Conservation (phyloP, 2,113 vertebrate genomes). For the Corynorhinus townsendii region DNA sequence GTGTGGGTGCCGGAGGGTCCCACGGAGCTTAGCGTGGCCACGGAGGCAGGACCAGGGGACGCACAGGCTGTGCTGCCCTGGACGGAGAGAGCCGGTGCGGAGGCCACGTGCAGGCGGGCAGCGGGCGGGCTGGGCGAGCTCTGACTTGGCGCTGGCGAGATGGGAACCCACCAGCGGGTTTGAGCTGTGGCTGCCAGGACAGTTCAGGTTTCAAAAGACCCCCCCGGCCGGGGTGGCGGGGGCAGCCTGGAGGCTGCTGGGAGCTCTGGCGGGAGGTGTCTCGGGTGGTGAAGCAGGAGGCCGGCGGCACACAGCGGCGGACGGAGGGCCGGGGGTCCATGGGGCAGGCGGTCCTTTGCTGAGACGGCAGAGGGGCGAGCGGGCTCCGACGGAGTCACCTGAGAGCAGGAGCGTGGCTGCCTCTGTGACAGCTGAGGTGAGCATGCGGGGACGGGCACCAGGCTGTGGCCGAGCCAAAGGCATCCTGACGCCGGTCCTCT, state of each 20-base stretch:
- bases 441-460: fast-evolving
- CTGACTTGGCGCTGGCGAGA: neutral
- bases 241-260: neutral
- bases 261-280: neutral
- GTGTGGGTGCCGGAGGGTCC: fast-evolving
- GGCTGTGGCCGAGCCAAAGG: neutral
- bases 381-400: neutral
- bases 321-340: too few relatives aligned
- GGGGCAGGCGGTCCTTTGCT: too few relatives aligned
- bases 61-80: fast-evolving
- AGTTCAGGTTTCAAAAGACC: neutral
- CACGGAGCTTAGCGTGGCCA: neutral
- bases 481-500: fast-evolving
- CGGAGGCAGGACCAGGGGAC: neutral
- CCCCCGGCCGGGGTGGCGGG: too few relatives aligned
- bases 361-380: neutral
- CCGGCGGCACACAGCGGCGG: fast-evolving
- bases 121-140: neutral
- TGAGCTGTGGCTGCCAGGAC: fast-evolving
- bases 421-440: too few relatives aligned
- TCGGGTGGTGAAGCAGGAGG: neutral
- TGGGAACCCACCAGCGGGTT: fast-evolving
- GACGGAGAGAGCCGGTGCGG: fast-evolving
- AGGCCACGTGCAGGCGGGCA: fast-evolving
- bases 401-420: neutral